phyloP scores from a whole-genome alignment of 2,888 invertebrate genomes.

The Falcaria lacertinaria region DNA sequence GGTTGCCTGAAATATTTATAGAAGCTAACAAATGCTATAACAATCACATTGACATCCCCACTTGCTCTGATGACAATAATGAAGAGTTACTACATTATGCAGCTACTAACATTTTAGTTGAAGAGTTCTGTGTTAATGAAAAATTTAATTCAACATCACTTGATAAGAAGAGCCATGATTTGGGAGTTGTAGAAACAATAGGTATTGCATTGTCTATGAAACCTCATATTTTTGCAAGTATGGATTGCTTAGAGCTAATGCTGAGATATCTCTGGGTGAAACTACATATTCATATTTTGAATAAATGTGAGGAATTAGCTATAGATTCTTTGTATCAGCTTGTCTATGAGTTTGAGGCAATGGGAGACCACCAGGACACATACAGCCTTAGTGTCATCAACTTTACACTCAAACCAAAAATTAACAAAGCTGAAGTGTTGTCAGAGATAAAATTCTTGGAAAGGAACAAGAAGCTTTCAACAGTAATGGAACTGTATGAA shows the following conservation, averaged over 20 bases:
- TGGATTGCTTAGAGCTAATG: conserved; percentile 53
- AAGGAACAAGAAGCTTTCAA: conserved; percentile 79
- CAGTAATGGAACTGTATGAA: conserved; percentile 83
- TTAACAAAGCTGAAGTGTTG: conserved; percentile 54
- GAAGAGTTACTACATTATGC: conserved; percentile 55
- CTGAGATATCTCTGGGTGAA: conserved; percentile 67
- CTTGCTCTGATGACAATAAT: conserved; percentile 52
- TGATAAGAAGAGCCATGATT: conserved; percentile 46
- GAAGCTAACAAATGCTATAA: conserved; percentile 80
- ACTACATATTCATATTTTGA: conserved; percentile 59
- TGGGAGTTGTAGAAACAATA: conserved; percentile 57
- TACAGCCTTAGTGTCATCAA: conserved; percentile 53
- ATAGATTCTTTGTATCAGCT: conserved; percentile 67
- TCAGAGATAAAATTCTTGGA: conserved; percentile 62
- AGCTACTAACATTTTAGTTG: conserved; percentile 55
- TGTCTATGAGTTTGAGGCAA: conserved; percentile 62
- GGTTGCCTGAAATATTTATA: conserved; percentile 78
- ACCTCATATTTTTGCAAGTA: conserved; percentile 54
- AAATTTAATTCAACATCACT: conserved; percentile 41
- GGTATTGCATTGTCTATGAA: conserved; percentile 54
- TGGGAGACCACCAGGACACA: conserved; percentile 55
- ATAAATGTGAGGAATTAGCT: conserved; percentile 61
- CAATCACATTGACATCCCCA: conserved; percentile 63
- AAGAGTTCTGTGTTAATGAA: conserved; percentile 63
- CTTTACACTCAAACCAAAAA: conserved; percentile 58